Conservation (phyloP, 2,888 invertebrate genomes). For the Sphaeridia pumilis region DNA sequence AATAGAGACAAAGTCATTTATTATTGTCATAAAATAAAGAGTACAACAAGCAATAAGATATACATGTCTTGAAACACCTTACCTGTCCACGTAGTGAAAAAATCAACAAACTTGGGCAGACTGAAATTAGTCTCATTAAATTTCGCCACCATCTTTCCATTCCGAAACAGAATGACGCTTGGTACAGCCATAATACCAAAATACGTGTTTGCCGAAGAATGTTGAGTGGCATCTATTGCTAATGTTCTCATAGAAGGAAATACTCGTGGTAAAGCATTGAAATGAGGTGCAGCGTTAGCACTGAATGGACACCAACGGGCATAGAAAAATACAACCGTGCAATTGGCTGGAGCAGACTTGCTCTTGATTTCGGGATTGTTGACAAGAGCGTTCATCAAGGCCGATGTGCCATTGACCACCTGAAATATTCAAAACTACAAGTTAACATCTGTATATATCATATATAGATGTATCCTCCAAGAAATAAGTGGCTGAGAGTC, state of each 20-base stretch:
- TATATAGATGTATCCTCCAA: not conserved
- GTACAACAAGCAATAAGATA: not conserved
- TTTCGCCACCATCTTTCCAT: constrained; percentile 71
- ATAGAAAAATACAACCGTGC: constrained; percentile 64
- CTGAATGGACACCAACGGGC: constrained; percentile 83
- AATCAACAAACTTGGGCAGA: constrained; percentile 63
- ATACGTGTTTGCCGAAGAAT: constrained; percentile 58
- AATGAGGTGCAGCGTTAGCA: constrained; percentile 75
- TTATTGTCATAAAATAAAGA: too few species aligned
- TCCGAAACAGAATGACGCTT: constrained; percentile 70
- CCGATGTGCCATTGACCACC: constrained; percentile 57
- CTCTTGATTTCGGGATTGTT: constrained; percentile 53
- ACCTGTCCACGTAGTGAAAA: constrained; percentile 61
- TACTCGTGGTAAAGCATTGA: constrained; percentile 74
- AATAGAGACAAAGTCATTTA: constrained; percentile 38
- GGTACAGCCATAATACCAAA: constrained; percentile 86
- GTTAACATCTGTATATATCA: not conserved
- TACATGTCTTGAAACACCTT: constrained; percentile 5
- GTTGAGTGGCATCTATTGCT: constrained; percentile 54
- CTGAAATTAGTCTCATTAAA: constrained; percentile 72
- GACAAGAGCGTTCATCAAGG: constrained; percentile 52
- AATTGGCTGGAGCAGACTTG: constrained; percentile 52
- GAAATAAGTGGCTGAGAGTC: not conserved
- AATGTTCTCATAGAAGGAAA: constrained; percentile 78
- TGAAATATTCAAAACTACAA: constrained; percentile 39